Percentiles rank a stretch among this genome's conserved stretches.
Conservation (phyloP, 2,113 vertebrate genomes). For the Spea bombifrons region DNA sequence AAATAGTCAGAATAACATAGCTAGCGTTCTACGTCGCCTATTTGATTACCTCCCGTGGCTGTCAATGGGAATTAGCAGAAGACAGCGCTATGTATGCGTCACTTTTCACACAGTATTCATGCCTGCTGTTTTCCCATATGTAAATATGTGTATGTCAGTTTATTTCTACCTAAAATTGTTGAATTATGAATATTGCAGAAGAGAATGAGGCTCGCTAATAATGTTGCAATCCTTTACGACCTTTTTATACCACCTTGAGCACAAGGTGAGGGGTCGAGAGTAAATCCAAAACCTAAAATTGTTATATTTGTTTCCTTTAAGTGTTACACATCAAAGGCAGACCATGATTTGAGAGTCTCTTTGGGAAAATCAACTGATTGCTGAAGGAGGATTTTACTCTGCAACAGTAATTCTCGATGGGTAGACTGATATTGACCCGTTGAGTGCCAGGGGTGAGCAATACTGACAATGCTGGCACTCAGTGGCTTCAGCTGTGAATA, state of each 20-base stretch:
- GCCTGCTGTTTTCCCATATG: not conserved
- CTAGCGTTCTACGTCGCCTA: too few species aligned
- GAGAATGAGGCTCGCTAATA: not conserved
- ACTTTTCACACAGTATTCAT: not conserved
- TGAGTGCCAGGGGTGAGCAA: not conserved
- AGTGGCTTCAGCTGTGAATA: not conserved
- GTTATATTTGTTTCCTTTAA: not conserved
- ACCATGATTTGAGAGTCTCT: not conserved
- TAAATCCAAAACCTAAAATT: slow-evolving; percentile 1
- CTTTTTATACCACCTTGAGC: not conserved
- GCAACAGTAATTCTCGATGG: not conserved
- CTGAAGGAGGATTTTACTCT: not conserved
- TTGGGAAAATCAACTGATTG: not conserved
- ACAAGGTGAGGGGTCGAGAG: not conserved
- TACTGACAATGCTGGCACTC: too few species aligned
- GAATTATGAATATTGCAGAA: not conserved
- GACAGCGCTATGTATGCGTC: not conserved
- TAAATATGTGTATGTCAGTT: not conserved
- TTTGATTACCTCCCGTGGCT: not conserved
- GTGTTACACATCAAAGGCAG: not conserved
- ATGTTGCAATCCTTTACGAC: not conserved
- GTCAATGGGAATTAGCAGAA: not conserved
- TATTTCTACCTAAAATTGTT: not conserved
- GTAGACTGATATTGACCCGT: not conserved
- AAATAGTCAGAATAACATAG: too few species aligned